Percentiles rank a stretch among this genome's conserved stretches.
phyloP scores from a whole-genome alignment of 2,888 invertebrate genomes.

The Ophion costatus region DNA sequence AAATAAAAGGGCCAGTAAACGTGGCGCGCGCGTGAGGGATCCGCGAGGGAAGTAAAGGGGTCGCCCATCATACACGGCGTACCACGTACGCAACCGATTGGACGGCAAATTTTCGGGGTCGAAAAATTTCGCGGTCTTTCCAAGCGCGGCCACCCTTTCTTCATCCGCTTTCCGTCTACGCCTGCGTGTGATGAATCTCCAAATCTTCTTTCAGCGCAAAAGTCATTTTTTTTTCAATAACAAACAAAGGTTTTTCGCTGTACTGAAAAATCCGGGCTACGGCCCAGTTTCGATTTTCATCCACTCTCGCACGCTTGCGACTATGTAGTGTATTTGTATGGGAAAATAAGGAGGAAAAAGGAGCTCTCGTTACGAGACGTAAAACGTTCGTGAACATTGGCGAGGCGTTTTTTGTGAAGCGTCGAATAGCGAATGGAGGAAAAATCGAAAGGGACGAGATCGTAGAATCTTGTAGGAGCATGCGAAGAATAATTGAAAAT shows the following conservation, averaged over 20 bases:
- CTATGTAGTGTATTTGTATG: too few species aligned
- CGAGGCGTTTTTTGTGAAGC: too few species aligned
- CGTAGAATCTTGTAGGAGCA: not conserved
- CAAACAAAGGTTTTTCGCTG: not conserved
- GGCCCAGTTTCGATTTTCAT: not conserved
- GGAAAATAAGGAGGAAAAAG: too few species aligned
- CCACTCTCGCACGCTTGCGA: not conserved
- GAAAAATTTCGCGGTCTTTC: conserved; percentile 3
- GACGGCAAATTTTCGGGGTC: conserved; percentile 29
- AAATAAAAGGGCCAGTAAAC: conserved; percentile 40
- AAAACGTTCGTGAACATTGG: too few species aligned
- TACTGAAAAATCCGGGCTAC: not conserved
- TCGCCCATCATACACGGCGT: conserved; percentile 9
- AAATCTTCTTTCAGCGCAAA: not conserved
- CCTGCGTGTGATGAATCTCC: not conserved
- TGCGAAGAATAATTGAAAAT: not conserved
- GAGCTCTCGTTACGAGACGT: too few species aligned
- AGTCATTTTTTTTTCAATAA: not conserved
- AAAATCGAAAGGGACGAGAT: not conserved
- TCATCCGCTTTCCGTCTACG: not conserved
- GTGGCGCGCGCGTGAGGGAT: conserved; percentile 17
- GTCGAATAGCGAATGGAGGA: too few species aligned
- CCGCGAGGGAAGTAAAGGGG: conserved; percentile 10
- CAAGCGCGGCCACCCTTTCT: not conserved
- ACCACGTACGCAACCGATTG: conserved; percentile 26